These are phyloP conservation scores for Eilema depressum DNA, from an alignment of 2,888 invertebrate species.

Conservation along the genomic window DNA sequence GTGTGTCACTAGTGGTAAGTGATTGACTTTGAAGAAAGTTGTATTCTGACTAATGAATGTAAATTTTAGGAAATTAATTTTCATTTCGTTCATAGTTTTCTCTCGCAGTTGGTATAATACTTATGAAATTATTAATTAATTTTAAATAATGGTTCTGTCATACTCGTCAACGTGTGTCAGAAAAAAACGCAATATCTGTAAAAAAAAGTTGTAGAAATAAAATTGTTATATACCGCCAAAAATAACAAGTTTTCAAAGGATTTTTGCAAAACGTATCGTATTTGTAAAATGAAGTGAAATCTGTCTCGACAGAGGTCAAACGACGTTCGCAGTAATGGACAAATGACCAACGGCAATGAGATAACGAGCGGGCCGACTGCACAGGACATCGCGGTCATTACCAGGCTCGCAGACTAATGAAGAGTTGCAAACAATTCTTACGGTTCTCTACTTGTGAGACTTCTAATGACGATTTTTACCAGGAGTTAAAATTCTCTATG, in stretches of 20 bases:
- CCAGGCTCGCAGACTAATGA: conserved; percentile 28
- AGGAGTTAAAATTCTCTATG: too few species aligned
- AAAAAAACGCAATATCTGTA: not conserved
- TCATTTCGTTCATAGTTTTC: not conserved
- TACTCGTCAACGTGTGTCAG: too few species aligned
- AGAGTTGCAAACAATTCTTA: conserved; percentile 7
- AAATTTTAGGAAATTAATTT: not conserved
- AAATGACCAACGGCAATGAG: conserved; percentile 53
- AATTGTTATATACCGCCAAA: not conserved
- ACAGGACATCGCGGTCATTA: conserved; percentile 40
- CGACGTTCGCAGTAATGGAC: conserved; percentile 45
- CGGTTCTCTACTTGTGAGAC: not conserved
- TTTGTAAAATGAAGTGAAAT: conserved; percentile 14
- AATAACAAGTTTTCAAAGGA: not conserved
- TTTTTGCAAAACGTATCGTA: conserved; percentile 5
- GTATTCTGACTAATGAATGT: not conserved
- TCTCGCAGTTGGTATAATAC: not conserved
- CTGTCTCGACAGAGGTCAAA: conserved; percentile 39
- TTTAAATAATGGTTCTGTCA: too few species aligned
- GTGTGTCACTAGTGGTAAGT: too few species aligned
- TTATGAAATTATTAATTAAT: too few species aligned
- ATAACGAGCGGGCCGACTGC: conserved; percentile 46
- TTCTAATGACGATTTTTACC: too few species aligned
- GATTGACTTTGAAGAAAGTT: not conserved
- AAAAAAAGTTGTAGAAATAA: not conserved